Evolutionary conservation across 1,140 invertebrate species (phyloP).

Genomic region (Drosophila triauraria): DNA sequence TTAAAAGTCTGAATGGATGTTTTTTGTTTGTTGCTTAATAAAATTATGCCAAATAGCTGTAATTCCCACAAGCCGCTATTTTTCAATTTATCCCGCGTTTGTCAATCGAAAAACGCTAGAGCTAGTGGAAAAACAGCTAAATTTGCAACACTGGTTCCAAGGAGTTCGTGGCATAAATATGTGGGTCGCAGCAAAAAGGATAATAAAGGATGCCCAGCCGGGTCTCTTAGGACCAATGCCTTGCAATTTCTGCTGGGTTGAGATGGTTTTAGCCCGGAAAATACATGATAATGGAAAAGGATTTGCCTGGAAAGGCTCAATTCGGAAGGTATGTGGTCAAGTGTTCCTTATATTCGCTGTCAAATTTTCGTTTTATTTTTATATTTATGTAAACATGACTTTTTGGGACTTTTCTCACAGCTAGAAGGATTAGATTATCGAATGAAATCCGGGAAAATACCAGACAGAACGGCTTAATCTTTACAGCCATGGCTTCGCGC

Average conservation of each 20-base stretch:
- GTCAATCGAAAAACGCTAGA: too few species aligned
- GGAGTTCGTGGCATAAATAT: slow-evolving; percentile 1
- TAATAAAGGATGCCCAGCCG: not conserved
- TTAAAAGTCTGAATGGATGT: too few species aligned
- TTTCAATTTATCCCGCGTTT: too few species aligned
- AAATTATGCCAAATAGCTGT: too few species aligned
- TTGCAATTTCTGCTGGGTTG: not conserved
- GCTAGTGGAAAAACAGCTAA: too few species aligned
- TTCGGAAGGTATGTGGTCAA: slow-evolving; percentile 7
- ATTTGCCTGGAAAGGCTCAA: not conserved
- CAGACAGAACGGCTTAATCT: not conserved
- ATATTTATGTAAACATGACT: slow-evolving; percentile 2
- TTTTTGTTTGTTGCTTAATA: too few species aligned
- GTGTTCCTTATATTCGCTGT: slow-evolving; percentile 16
- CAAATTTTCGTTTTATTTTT: not conserved
- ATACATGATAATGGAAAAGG: not conserved
- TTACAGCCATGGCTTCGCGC: slow-evolving; percentile 37
- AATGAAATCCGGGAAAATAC: not conserved
- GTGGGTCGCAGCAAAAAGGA: not conserved
- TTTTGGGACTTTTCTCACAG: not conserved
- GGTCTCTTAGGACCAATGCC: not conserved
- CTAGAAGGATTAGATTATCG: not conserved
- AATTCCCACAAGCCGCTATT: too few species aligned
- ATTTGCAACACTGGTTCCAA: not conserved
- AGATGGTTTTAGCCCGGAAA: not conserved